These are phyloP conservation scores for Heliconius eleuchia DNA, from an alignment of 1,140 invertebrate species.

Conservation along the genomic window DNA sequence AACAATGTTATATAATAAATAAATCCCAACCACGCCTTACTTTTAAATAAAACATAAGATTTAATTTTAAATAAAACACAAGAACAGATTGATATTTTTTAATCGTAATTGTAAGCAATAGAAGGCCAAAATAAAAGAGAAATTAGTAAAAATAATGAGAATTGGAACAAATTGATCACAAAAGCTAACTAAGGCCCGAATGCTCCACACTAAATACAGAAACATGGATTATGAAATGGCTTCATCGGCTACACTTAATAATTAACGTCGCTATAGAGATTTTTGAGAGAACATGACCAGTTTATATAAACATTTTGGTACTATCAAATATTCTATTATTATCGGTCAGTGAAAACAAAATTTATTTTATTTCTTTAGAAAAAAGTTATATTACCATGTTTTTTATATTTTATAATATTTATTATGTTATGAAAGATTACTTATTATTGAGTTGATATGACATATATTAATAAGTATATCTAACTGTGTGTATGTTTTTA, in stretches of 20 bases:
- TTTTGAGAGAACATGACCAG: neutral
- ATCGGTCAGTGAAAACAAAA: neutral
- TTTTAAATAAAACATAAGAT: too few relatives aligned
- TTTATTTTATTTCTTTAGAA: neutral
- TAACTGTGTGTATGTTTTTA: too few relatives aligned
- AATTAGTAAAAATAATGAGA: neutral
- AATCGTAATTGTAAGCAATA: too few relatives aligned
- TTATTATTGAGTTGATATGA: too few relatives aligned
- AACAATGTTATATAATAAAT: too few relatives aligned
- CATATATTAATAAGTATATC: too few relatives aligned
- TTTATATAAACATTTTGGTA: neutral
- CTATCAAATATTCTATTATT: neutral
- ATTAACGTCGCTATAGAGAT: slow-evolving; percentile 17
- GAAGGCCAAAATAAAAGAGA: too few relatives aligned
- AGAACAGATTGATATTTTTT: too few relatives aligned
- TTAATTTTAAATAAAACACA: too few relatives aligned
- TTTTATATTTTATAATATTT: too few relatives aligned
- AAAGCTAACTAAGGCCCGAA: slow-evolving; percentile 49
- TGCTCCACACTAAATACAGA: slow-evolving; percentile 51
- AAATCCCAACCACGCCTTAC: too few relatives aligned
- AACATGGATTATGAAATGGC: slow-evolving; percentile 58
- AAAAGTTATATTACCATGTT: neutral
- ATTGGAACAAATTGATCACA: slow-evolving; percentile 53
- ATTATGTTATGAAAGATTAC: too few relatives aligned
- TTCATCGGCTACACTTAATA: slow-evolving; percentile 29